These are phyloP conservation scores for Emys orbicularis DNA, from an alignment of 2,797 vertebrate genomes.

Conservation along the genomic window DNA sequence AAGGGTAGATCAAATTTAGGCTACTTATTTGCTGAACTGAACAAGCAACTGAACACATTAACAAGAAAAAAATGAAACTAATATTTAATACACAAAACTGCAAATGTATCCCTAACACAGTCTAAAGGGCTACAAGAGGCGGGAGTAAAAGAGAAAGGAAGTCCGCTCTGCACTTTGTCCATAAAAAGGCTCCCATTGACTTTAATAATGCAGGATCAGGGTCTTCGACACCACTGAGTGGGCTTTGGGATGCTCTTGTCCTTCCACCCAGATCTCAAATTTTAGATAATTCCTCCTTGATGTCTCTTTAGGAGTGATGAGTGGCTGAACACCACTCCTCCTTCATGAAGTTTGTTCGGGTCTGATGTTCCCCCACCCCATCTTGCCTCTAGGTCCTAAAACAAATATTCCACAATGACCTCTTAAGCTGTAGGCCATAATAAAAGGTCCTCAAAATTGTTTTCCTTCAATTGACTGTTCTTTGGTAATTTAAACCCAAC, in stretches of 20 bases:
- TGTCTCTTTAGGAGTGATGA: background rate
- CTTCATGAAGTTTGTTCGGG: background rate
- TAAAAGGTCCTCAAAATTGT: too few relatives aligned
- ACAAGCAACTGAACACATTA: background rate
- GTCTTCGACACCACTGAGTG: background rate
- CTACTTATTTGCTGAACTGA: background rate
- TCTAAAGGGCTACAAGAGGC: background rate
- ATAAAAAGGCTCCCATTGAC: background rate
- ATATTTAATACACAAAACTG: background rate
- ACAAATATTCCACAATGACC: too few relatives aligned
- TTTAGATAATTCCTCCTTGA: background rate
- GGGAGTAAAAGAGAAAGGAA: background rate
- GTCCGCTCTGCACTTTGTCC: background rate
- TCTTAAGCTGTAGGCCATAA: too few relatives aligned
- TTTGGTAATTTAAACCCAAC: too few relatives aligned
- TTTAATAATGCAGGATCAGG: too few relatives aligned
- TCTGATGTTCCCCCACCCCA: too few relatives aligned
- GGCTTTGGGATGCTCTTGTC: background rate
- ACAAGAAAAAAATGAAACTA: background rate
- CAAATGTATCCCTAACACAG: background rate
- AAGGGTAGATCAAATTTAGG: background rate
- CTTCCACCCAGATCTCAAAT: background rate
- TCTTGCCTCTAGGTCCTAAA: too few relatives aligned
- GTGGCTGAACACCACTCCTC: background rate
- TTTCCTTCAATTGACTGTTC: too few relatives aligned